A percentile compares a stretch with the other conserved stretches of the same genome.
Evolutionary conservation across 30 jellyfish, hydroid and myxozoan species (phyloP).

Genomic region (Rhopilema esculentum): DNA sequence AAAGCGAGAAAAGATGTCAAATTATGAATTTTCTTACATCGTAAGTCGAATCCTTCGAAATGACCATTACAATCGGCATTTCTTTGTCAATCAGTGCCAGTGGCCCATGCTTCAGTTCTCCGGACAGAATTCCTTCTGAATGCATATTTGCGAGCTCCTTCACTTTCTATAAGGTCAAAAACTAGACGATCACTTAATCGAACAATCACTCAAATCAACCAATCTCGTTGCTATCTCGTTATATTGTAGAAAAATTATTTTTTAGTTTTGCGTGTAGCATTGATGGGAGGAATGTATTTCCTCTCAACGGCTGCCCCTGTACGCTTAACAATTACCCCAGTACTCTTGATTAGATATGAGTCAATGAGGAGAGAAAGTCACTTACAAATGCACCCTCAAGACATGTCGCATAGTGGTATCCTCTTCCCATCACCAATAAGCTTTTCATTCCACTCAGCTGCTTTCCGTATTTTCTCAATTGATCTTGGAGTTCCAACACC

Average conservation of each 20-base stretch:
- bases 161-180: constrained; percentile 52
- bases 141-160: constrained; percentile 90
- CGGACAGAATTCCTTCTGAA: constrained; percentile 95
- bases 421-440: constrained; percentile 89
- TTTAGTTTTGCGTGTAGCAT: too few species aligned
- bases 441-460: constrained; percentile 57
- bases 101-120: constrained; percentile 98
- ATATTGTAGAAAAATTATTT: background rate
- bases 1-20: too few species aligned
- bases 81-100: constrained; percentile 90
- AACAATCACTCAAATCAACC: background rate
- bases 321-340: too few species aligned
- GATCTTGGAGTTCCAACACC: constrained; percentile 58
- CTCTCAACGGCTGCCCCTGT: too few species aligned
- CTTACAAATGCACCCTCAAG: constrained; percentile 97
- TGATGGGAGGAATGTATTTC: too few species aligned
- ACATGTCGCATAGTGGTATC: constrained; percentile 89
- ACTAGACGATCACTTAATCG: background rate
- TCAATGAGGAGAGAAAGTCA: background rate
- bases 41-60: constrained; percentile 73
- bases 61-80: constrained; percentile 85
- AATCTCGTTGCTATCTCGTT: too few species aligned
- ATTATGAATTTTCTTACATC: constrained; percentile 47
- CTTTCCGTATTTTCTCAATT: constrained; percentile 49
- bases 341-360: background rate